Conservation (phyloP, 2,113 vertebrate species). For the Thunnus thynnus region DNA sequence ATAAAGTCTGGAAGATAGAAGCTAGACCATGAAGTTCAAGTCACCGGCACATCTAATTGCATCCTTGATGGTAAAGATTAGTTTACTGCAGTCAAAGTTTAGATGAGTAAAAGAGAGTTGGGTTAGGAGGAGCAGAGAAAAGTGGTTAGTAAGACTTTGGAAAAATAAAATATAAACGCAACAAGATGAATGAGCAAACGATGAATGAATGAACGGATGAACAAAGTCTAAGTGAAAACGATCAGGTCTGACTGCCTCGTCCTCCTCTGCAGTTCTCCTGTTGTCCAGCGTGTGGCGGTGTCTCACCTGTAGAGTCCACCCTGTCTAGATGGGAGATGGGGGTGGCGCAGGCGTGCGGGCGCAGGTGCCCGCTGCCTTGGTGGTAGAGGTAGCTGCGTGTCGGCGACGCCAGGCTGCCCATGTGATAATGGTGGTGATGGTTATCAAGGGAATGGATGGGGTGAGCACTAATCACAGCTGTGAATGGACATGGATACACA, state of each 20-base stretch:
- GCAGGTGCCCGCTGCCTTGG: conserved; percentile 83
- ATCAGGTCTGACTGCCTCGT: background rate
- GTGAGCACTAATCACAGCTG: conserved; percentile 99
- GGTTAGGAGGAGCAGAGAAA: background rate
- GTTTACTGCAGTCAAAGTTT: background rate
- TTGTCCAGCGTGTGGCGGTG: conserved; percentile 64
- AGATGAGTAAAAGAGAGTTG: background rate
- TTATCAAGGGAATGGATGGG: conserved; percentile 99
- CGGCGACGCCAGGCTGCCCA: conserved; percentile 94
- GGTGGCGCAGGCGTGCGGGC: conserved; percentile 88
- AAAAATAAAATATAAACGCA: conserved; percentile 29
- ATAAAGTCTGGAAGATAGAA: background rate
- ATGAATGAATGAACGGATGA: conserved; percentile 13
- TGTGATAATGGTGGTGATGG: conserved; percentile 99
- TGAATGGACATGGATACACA: conserved; percentile 88
- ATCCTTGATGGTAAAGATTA: background rate
- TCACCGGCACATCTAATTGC: background rate
- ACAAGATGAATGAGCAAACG: conserved; percentile 34
- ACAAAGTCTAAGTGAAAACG: background rate
- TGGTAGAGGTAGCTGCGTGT: conserved; percentile 95
- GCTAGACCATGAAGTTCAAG: background rate
- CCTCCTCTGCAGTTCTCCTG: conserved; percentile 1
- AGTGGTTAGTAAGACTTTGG: conserved; percentile 17
- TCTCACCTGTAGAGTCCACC: conserved; percentile 97
- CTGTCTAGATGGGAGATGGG: conserved; percentile 96